These are phyloP conservation scores for Ctena decussata DNA, from an alignment of 2,888 invertebrate species.

Conservation along the genomic window DNA sequence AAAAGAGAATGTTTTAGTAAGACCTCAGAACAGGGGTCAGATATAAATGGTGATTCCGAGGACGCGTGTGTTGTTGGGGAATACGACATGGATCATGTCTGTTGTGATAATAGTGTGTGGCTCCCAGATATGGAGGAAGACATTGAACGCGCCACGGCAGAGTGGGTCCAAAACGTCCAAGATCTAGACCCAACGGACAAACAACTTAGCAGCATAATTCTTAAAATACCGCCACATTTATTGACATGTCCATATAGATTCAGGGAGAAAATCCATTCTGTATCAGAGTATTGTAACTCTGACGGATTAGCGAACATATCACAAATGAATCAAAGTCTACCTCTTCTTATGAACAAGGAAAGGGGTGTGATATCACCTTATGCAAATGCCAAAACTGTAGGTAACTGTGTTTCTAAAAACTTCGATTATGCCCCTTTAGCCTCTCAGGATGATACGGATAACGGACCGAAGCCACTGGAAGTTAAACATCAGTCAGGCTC, in stretches of 20 bases:
- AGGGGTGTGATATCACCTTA: slow-evolving; percentile 33
- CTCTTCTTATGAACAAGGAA: slow-evolving; percentile 51
- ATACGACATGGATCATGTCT: background rate
- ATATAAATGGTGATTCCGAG: background rate
- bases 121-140: slow-evolving; percentile 61
- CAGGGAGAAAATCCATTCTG: slow-evolving; percentile 59
- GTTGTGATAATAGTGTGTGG: slow-evolving; percentile 1
- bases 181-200: slow-evolving; percentile 55
- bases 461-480: slow-evolving; percentile 31
- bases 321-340: slow-evolving; percentile 59
- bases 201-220: slow-evolving; percentile 58
- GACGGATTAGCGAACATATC: slow-evolving; percentile 54
- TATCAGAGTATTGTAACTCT: slow-evolving; percentile 53
- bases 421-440: slow-evolving; percentile 40
- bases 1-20: background rate
- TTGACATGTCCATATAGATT: slow-evolving; percentile 55
- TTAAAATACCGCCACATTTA: slow-evolving; percentile 63
- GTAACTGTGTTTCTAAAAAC: background rate
- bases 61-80: background rate
- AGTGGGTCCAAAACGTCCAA: slow-evolving; percentile 74
- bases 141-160: slow-evolving; percentile 61
- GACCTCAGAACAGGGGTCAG: background rate
- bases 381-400: slow-evolving; percentile 32
- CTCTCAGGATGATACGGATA: slow-evolving; percentile 43
- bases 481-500: slow-evolving; percentile 51